A percentile compares a stretch with the other conserved stretches of the same genome.
Evolutionary conservation across 2,888 invertebrate genomes (phyloP).

Genomic region (Priapulus caudatus): DNA sequence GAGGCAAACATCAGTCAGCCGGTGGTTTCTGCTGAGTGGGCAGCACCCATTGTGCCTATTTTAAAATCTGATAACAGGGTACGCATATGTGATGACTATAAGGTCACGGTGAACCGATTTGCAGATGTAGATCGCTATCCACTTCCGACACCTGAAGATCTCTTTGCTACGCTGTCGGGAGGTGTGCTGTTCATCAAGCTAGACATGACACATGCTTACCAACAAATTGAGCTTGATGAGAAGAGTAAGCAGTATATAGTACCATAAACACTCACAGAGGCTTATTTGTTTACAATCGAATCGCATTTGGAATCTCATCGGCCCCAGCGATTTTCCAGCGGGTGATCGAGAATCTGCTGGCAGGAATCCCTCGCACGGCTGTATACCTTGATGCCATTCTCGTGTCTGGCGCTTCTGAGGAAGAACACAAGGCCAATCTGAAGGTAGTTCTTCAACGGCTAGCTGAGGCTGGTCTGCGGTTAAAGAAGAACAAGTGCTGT

Average conservation of each 20-base stretch:
- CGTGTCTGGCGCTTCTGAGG: no score
- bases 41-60: no score
- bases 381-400: slow-evolving; percentile 18
- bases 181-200: slow-evolving; percentile 21
- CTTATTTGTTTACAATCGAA: slow-evolving; percentile 22
- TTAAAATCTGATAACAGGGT: neutral
- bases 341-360: slow-evolving; percentile 21
- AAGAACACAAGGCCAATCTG: no score
- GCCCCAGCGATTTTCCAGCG: slow-evolving; percentile 23
- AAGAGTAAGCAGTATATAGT: slow-evolving; percentile 15
- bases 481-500: no score
- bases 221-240: slow-evolving; percentile 19
- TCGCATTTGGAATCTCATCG: slow-evolving; percentile 22
- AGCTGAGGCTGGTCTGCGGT: no score
- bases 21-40: no score
- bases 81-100: neutral
- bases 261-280: slow-evolving; percentile 23
- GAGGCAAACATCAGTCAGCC: no score
- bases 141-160: slow-evolving; percentile 17
- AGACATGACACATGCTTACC: slow-evolving; percentile 24
- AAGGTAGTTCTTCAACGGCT: no score
- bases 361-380: slow-evolving; percentile 16
- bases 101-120: slow-evolving; percentile 20
- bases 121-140: slow-evolving; percentile 17
- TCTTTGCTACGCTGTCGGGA: slow-evolving; percentile 14